phyloP scores from a whole-genome alignment of 2,113 vertebrate species.

The Uropsilus gracilis region DNA sequence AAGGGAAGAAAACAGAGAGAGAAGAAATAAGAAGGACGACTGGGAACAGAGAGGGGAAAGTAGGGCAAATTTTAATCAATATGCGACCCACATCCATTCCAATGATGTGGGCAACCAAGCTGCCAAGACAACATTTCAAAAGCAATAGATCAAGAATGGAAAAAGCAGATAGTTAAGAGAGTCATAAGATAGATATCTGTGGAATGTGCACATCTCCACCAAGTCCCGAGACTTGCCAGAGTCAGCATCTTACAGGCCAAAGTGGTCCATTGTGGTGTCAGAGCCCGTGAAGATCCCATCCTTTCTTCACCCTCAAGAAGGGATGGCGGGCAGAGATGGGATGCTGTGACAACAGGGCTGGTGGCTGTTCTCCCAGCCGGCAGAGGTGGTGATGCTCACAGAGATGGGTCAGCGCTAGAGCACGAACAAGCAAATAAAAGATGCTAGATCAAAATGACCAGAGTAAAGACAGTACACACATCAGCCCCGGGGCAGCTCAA shows the following conservation, averaged over 20 bases:
- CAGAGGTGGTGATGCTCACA: slow-evolving; percentile 56
- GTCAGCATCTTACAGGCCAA: too few relatives aligned
- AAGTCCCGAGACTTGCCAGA: too few relatives aligned
- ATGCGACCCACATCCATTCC: background rate
- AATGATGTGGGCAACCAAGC: background rate
- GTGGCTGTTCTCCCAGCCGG: slow-evolving; percentile 20
- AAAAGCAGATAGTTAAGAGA: background rate
- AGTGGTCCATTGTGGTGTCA: background rate
- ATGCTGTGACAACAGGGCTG: background rate
- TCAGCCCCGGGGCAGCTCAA: slow-evolving; percentile 87
- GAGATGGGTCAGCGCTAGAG: background rate
- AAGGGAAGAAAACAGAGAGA: background rate
- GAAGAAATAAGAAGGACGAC: background rate
- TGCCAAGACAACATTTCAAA: background rate
- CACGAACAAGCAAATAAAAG: slow-evolving; percentile 75
- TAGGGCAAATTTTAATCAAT: background rate
- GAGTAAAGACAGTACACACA: slow-evolving; percentile 86
- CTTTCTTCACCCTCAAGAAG: background rate
- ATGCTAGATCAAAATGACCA: slow-evolving; percentile 87
- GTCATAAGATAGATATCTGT: background rate
- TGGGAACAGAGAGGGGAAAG: background rate
- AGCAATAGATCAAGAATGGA: background rate
- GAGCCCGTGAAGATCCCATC: background rate
- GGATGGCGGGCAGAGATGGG: background rate
- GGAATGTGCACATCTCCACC: fast-evolving